Evolutionary conservation across 2,888 invertebrate species (phyloP), one percentile per base, ranked within the genome.

Genomic region (Tupiocoris notatus): DNA sequence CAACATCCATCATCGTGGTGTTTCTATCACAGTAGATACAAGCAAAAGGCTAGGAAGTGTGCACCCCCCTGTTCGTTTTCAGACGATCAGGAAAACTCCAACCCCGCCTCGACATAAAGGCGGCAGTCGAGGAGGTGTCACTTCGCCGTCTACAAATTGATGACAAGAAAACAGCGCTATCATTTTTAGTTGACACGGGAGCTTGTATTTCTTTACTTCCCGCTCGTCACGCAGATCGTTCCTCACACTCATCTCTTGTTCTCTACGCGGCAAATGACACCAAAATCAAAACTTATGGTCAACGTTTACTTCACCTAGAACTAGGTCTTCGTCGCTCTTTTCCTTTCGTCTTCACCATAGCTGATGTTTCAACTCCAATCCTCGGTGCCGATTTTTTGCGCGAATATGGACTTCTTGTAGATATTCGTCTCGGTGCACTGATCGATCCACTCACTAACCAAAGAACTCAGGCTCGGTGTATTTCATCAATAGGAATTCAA

Each of bases 291-390:
- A 23, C 64, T 7, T 64, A 64, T 64, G 64, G 64, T 23, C n/a
- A 64, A 16, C 64, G 64, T 16, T n/a, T 64, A 9, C 23, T 64
- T 2, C 64, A 64, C 17, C n/a, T 64, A 62, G 62, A 62, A 12
- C 22, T 62, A 3, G 25, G 64, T 9, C 24, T 64, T n/a, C 1
- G 25, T 6, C 64, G 25, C 7, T 2, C 24, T 24, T 64, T 64
- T n/a, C 64, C 64, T 16, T 64, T 64, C 23, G 16, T 64, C n/a
- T 64, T 64, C 24, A 64, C 64, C 1, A 64, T 64, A n/a, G 64
- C 64, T 18, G 24, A 64, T 18, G 64, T 64, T 17, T 22, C 25
- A 24, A n/a, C n/a, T n/a, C n/a, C n/a, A n/a, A n/a, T n/a, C n/a
- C n/a, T n/a, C n/a, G n/a, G n/a, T n/a, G n/a, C n/a, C 16, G 64